Evolutionary conservation across 2,113 vertebrate species (phyloP), one percentile per base, ranked within the genome.

Genomic region (Synodontis membranacea): DNA sequence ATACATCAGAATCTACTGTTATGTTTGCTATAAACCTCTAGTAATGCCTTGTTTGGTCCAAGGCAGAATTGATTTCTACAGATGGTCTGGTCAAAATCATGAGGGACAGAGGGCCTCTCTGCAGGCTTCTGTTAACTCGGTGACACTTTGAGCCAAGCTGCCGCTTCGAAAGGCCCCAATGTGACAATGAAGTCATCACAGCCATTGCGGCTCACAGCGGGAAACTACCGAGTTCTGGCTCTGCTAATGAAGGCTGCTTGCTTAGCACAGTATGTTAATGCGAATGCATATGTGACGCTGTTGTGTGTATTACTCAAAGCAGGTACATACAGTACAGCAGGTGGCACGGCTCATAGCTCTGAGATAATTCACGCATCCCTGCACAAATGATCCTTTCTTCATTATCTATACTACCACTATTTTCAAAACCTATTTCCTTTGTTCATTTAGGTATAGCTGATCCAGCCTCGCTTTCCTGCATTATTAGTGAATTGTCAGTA

Each of bases 331-430:
- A 50, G 28, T 14, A 25, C 68, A 72, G 28, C 58, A 19, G 37
- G 31, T n/a, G 44, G 70, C 70, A 14, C 0, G 19, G 52, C 80
- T 25, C 21, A 90, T 91, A 89, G 84, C 60, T 52, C 66, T 82
- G n/a, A 12, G 42, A n/a, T 70, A 39, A 39, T 21, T 46, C 39
- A 46, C 46, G 39, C 23, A 46, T 23, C 10, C 21, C 14, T 44
- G 37, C 70, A 46, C 23, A 75, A 46, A 46, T 46, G 14, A 46
- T 75, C 19, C 25, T 72, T 23, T 39, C 15, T 37, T 70, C 68
- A 42, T 72, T 72, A 68, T 14, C n/a, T 64, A 62, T 62, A 62
- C 60, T 28, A 68, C 31, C 15, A 68, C 34, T 7, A 37, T 72
- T 72, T 72, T 46, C 72, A 15, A 46, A 70, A 70, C 34, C 68